These are phyloP conservation scores for Trachelipus rathkii DNA, from an alignment of 1,140 invertebrate species.

Conservation along the genomic window DNA sequence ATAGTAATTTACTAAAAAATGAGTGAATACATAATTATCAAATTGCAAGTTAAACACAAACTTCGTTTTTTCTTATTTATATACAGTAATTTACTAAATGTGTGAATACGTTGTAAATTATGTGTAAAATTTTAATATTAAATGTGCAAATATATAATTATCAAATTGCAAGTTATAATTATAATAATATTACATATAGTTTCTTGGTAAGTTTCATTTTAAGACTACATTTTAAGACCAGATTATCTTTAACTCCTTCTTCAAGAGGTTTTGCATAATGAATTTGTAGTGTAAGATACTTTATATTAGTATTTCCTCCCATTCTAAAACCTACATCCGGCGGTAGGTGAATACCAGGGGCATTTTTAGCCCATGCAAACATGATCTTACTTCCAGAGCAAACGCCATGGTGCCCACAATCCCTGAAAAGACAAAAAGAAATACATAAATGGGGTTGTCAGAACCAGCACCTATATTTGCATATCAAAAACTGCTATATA, in stretches of 20 bases:
- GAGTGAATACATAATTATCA: no score
- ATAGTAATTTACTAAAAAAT: no score
- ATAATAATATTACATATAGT: slow-evolving; percentile 21
- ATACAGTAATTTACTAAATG: no score
- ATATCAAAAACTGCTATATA: no score
- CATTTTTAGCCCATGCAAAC: slow-evolving; percentile 65
- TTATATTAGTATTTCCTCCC: slow-evolving; percentile 52
- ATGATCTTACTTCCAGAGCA: slow-evolving; percentile 54
- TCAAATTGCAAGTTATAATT: no score
- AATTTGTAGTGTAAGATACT: slow-evolving; percentile 58
- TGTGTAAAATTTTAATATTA: no score
- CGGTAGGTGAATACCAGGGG: slow-evolving; percentile 57
- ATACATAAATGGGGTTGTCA: not conserved
- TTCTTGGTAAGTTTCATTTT: slow-evolving; percentile 32
- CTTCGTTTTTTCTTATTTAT: no score
- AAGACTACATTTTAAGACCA: slow-evolving; percentile 34
- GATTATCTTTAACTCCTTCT: slow-evolving; percentile 31
- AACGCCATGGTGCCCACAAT: slow-evolving; percentile 51
- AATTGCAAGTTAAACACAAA: no score
- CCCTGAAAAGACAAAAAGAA: slow-evolving; percentile 44
- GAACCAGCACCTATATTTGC: not conserved
- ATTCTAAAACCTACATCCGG: slow-evolving; percentile 58
- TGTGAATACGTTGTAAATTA: no score
- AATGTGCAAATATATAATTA: no score
- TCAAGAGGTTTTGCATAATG: slow-evolving; percentile 52